phyloP scores from a whole-genome alignment of 2,888 invertebrate genomes.

The Neocrepidodera transversa region DNA sequence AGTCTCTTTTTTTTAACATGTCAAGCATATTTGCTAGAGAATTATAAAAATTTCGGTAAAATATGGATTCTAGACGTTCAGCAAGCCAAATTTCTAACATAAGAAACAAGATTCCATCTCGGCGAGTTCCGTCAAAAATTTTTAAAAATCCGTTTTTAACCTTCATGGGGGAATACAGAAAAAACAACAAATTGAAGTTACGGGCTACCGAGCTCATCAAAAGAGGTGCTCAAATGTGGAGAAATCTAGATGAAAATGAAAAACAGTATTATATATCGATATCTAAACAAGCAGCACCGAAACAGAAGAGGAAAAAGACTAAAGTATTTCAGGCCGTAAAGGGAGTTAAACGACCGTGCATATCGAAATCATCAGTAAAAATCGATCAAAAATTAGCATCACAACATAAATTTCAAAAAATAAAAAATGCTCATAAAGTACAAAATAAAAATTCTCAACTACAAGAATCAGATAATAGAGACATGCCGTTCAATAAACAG shows the following conservation, averaged over 20 bases:
- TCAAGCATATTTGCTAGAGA: too few species aligned
- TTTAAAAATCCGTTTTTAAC: slow-evolving; percentile 43
- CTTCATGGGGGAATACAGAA: slow-evolving; percentile 42
- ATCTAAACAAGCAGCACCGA: slow-evolving; percentile 39
- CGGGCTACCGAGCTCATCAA: slow-evolving; percentile 38
- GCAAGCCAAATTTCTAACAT: not conserved
- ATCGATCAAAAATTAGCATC: not conserved
- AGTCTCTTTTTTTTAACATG: too few species aligned
- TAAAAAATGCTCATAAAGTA: not conserved
- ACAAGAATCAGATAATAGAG: not conserved
- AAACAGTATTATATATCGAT: slow-evolving; percentile 39
- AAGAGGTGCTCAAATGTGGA: slow-evolving; percentile 41
- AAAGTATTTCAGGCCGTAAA: not conserved
- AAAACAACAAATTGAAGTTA: slow-evolving; percentile 33
- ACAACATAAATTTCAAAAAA: not conserved
- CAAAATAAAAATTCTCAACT: not conserved
- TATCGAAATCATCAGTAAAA: not conserved
- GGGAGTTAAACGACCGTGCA: not conserved
- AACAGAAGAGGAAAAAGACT: slow-evolving; percentile 16
- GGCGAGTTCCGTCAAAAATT: slow-evolving; percentile 28
- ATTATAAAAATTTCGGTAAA: not conserved
- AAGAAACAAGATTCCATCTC: slow-evolving; percentile 5
- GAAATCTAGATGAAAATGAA: slow-evolving; percentile 39
- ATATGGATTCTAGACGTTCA: not conserved
- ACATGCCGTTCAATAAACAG: not conserved